Evolutionary conservation across 2,113 vertebrate genomes (phyloP), one percentile per base, ranked within the genome.

Genomic region (Corythaixoides concolor): DNA sequence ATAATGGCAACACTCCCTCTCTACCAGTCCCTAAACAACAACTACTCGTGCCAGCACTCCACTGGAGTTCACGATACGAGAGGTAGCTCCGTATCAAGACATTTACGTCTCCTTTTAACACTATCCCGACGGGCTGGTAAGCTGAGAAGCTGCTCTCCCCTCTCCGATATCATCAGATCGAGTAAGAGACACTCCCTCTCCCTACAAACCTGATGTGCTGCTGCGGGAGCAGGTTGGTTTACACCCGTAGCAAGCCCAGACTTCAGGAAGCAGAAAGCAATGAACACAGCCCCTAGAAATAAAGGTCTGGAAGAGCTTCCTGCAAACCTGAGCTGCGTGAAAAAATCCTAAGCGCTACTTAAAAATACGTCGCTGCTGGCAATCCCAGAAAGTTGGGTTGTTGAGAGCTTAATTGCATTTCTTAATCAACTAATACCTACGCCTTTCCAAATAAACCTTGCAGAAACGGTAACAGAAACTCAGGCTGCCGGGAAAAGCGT

Each of bases 351-450:
- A 73, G 88, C 2, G 0, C 35, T 26, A 19, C 60, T 84, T 81
- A 37, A 41, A 83, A 88, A 35, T 0, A 35, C 2, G 9, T 6
- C 0, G 4, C 90, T 69, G 50, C 56, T 58, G 76, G 47, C 89
- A 93, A 27, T 23, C 60, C 37, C 59, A 30, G 19, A 3, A 22
- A 41, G 37, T 2, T 8, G 79, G 37, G 41, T 0, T 35, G 64
- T 45, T 15, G 50, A 88, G 64, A 62, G 62, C 27, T 96, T 95
- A 95, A 97, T 59, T 95, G 92, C 85, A 24, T 85, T 94, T 89
- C 81, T 83, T 92, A 90, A 90, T 70, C 92, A 91, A 67, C 60
- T 83, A 72, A 95, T 80, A 52, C 69, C 81, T 35, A 2, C 3
- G 1, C 18, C 56, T 85, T 70, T 23, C 32, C 0, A 35, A n/a